Evolutionary conservation across 2,888 invertebrate genomes (phyloP).

Genomic region (Dichetophora obliterata): DNA sequence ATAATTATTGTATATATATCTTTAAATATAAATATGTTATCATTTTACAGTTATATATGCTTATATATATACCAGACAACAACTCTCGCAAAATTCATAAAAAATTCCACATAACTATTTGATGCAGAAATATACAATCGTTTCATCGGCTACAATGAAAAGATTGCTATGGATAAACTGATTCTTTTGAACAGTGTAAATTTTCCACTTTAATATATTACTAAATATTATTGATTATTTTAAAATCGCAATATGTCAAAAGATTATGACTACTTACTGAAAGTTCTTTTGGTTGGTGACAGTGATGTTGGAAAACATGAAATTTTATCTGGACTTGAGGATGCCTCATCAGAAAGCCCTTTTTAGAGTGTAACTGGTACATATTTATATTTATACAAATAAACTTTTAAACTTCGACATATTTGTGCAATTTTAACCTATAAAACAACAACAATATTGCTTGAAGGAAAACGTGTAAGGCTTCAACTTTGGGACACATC

Average conservation of each 20-base stretch:
- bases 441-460: conserved; percentile 93
- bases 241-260: conserved; percentile 72
- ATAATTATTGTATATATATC: no score
- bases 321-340: conserved; percentile 92
- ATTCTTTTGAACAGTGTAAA: no score
- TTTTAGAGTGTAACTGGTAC: conserved; percentile 91
- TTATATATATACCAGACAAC: no score
- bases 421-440: conserved; percentile 76
- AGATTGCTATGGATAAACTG: no score
- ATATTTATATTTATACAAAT: conserved; percentile 51
- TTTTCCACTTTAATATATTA: no score
- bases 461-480: conserved; percentile 96
- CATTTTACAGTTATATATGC: no score
- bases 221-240: neutral
- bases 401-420: neutral
- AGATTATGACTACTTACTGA: conserved; percentile 94
- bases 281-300: conserved; percentile 96
- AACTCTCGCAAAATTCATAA: no score
- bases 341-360: conserved; percentile 91
- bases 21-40: no score
- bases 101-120: no score
- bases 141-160: no score
- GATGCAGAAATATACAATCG: no score
- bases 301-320: conserved; percentile 99
- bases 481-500: conserved; percentile 98